Evolutionary conservation across 1,140 invertebrate genomes (phyloP).

Genomic region (Macrobrachium rosenbergii): DNA sequence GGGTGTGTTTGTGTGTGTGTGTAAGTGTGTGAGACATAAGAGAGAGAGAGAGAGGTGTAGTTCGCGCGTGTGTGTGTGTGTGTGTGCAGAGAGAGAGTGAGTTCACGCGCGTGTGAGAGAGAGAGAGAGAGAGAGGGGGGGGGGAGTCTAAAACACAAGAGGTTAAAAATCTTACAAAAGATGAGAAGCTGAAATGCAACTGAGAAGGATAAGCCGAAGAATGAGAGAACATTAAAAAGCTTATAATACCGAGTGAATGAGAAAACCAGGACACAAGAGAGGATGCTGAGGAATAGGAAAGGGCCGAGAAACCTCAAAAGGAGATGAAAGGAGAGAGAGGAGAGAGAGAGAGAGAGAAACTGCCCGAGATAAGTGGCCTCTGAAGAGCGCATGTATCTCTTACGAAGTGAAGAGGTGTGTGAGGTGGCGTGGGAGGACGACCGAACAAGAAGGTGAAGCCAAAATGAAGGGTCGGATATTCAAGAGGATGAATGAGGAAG

Average conservation of each 20-base stretch:
- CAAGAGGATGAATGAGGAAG: too few species aligned
- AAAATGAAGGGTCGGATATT: neutral
- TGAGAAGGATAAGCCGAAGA: neutral
- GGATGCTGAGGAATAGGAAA: neutral
- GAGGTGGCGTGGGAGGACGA: neutral
- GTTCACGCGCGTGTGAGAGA: neutral
- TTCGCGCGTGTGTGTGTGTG: too few species aligned
- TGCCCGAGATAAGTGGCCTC: too few species aligned
- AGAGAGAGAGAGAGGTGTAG: neutral
- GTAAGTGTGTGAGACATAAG: neutral
- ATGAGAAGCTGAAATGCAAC: neutral
- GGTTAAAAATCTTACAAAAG: neutral
- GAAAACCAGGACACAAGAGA: neutral
- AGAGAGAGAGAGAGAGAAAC: conserved; percentile 19
- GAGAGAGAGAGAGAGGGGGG: neutral
- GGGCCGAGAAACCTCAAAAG: neutral
- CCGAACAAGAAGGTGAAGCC: neutral
- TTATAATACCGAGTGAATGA: neutral
- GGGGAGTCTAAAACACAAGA: neutral
- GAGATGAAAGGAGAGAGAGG: conserved; percentile 6
- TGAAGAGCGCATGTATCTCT: too few species aligned
- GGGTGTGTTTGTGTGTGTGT: too few species aligned
- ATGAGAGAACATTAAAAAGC: neutral
- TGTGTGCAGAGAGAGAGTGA: neutral
- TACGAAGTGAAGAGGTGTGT: neutral